Base-by-base conservation (phyloP, 2,797 vertebrate genomes). In the Sciurus carolinensis region DNA sequence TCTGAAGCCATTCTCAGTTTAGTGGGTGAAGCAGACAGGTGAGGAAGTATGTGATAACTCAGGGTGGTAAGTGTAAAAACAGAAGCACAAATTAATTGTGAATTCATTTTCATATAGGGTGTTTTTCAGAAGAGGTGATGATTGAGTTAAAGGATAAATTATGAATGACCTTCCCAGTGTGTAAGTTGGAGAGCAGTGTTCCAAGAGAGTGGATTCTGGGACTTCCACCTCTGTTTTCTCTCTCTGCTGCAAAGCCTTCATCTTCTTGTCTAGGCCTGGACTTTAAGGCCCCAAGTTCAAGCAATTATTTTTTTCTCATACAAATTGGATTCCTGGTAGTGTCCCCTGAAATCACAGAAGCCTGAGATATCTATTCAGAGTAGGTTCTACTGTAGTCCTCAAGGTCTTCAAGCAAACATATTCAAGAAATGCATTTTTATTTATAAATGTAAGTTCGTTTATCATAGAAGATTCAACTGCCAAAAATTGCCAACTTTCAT, bases 321-420 rank as follows among this genome's bases (percentile, higher is more conserved):
- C 50, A 90, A 73, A 80, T 6, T 71, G 73, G 20, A 66, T 62
- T 83, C 39, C 64, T 87, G 47, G 26, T 69, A 47, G 44, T 86
- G 64, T 54, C 36, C 36, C 20, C 36, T 85, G 14, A 73, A 50
- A 26, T 71, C 76, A 95, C 54, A 77, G 30, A 36, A 75, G 11
- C 17, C 62, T 76, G 47, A 94, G 67, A 33, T 24, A 50, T n/a
- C 2, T 81, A 59, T 85, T n/a, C n/a, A 82, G 72, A 64, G 87
- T 42, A 71, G 24, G 5, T 71, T 30, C 52, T 47, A 36, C 30
- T 47, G 2, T 75, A 84, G 5, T 3, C 47, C 20, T 94, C 54
- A 89, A 6, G 67, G n/a, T 76, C 88, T 86, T 62, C 22, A 95
- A 95, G 67, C n/a, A 93, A 93, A 85, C 18, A 82, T 33, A 83